phyloP scores from a whole-genome alignment of 1,140 invertebrate genomes.

The Varroa destructor region DNA sequence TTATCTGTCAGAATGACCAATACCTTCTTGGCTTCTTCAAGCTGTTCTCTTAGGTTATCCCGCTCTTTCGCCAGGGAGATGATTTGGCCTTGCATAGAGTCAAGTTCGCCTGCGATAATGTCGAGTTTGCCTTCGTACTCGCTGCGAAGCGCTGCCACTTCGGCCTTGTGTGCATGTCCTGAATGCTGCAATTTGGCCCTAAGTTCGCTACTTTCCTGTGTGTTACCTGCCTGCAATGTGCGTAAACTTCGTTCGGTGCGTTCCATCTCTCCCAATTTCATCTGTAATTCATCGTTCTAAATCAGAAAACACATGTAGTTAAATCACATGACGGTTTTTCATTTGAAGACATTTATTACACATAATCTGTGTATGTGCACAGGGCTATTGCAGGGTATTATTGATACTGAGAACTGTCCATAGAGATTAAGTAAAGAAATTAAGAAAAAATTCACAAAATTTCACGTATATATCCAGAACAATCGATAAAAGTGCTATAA shows the following conservation, averaged over 20 bases:
- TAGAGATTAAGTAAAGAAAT: no score
- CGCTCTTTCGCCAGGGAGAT: slow-evolving; percentile 68
- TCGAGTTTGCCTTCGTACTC: slow-evolving; percentile 74
- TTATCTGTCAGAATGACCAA: neutral
- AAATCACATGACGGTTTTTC: no score
- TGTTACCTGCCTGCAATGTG: slow-evolving; percentile 25
- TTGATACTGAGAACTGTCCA: no score
- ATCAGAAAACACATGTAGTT: neutral
- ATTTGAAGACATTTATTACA: no score
- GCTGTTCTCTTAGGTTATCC: slow-evolving; percentile 77
- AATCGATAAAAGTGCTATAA: no score
- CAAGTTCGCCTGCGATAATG: slow-evolving; percentile 68
- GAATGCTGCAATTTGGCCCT: slow-evolving; percentile 51
- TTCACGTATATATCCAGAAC: slow-evolving; percentile 5
- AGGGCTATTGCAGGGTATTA: no score
- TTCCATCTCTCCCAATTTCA: slow-evolving; percentile 69
- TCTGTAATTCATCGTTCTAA: slow-evolving; percentile 62
- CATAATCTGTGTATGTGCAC: no score
- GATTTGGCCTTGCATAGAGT: slow-evolving; percentile 62
- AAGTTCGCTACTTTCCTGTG: slow-evolving; percentile 44
- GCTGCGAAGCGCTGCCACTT: slow-evolving; percentile 67
- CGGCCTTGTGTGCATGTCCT: slow-evolving; percentile 65
- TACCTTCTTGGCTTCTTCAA: slow-evolving; percentile 52
- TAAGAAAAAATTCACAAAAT: neutral
- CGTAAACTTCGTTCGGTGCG: slow-evolving; percentile 26